Base-by-base conservation (phyloP, 2,113 vertebrate species). In the Phrynosoma platyrhinos region DNA sequence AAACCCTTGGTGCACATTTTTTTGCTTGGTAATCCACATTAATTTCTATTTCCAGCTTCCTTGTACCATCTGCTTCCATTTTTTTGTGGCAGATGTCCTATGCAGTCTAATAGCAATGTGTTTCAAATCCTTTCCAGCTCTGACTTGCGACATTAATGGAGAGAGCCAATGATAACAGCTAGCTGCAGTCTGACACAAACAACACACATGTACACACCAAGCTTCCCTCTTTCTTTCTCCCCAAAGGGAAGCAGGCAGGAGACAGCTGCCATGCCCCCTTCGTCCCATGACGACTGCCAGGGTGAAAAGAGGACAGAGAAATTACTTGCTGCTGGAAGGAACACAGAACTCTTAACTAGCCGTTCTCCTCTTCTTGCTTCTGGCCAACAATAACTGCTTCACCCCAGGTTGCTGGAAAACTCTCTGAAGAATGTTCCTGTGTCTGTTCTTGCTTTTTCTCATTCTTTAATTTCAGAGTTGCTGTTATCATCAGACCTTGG, bases 21-120 rank as follows among this genome's bases (percentile, higher is more conserved):
- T 69, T 82, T 27, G 20, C 36, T 9, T 40, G 75, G 23, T 40
- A 40, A 40, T 89, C 81, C 89, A 58, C 4, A 71, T 84, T 55
- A 9, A 84, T 36, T 12, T 74, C 53, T 55, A 27, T 25, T 27
- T 40, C 21, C 64, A 72, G 84, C 5, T 88, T 25, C 81, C 66
- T 25, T 23, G 6, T 81, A n/a, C 42, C 81, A 75, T 52, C 77
- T 83, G 32, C 0, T 0, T 36, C 32, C 32, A 62, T 0, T 4
- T 0, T 36, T 82, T 32, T 30, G 10, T 3, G 30, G 79, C 42
- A 83, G 87, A 69, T 0, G 0, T 21, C 72, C n/a, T 14, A 30
- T 62, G 66, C 0, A 0, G 0, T 0, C 58, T 76, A 7, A 36
- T 0, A 0, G n/a, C 82, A 84, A 58, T 52, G 16, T 58, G 62